Evolutionary conservation across 2,888 invertebrate species (phyloP).

Genomic region (Drosophila paramelanica): DNA sequence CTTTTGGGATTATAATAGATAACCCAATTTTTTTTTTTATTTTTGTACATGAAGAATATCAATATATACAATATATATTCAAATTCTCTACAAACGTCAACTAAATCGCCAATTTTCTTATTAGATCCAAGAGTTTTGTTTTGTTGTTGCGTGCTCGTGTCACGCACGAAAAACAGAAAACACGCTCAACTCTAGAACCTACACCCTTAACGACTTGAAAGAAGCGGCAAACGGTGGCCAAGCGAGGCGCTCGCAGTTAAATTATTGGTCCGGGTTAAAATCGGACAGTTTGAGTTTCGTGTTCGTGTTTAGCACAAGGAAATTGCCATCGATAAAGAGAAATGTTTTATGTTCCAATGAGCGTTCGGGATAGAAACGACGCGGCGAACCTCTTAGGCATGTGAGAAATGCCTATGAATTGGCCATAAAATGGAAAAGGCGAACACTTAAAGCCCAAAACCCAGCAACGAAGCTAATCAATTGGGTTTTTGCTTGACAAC

Average conservation of each 20-base stretch:
- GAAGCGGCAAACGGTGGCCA: not conserved
- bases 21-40: too few species aligned
- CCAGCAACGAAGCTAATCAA: conserved; percentile 33
- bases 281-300: conserved; percentile 20
- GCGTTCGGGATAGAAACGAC: conserved; percentile 25
- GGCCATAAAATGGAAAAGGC: conserved; percentile 37
- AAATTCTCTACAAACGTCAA: too few species aligned
- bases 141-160: not conserved
- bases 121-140: not conserved
- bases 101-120: too few species aligned
- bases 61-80: too few species aligned
- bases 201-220: not conserved
- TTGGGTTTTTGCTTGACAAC: conserved; percentile 15
- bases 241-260: conserved; percentile 31
- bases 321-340: conserved; percentile 65
- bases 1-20: too few species aligned
- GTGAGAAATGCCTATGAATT: conserved; percentile 52
- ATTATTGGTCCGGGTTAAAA: conserved; percentile 42
- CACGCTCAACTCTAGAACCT: not conserved
- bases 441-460: conserved; percentile 28
- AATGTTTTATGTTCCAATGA: conserved; percentile 44
- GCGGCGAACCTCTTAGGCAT: conserved; percentile 28
- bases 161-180: not conserved
- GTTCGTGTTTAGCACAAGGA: conserved; percentile 49
- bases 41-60: too few species aligned